A percentile compares a stretch with the other conserved stretches of the same genome.
phyloP scores from a whole-genome alignment of 2,797 vertebrate genomes.

The Betta splendens region DNA sequence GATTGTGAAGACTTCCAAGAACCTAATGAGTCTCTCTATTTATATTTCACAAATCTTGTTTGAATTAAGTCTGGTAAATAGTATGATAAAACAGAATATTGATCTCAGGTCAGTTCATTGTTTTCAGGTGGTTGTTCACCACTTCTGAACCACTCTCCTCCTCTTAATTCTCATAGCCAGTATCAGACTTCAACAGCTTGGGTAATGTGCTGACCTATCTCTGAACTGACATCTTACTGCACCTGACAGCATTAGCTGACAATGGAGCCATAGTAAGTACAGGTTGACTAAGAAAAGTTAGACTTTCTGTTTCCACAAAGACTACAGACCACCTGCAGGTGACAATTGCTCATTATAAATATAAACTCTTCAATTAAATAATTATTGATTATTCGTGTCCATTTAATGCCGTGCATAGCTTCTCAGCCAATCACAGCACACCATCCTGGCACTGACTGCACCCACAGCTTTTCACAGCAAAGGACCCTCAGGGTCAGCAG shows the following conservation, averaged over 20 bases:
- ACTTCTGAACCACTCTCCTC: not conserved
- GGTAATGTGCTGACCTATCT: not conserved
- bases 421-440: conserved; percentile 72
- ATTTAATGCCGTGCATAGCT: conserved; percentile 7
- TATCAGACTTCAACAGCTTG: conserved; percentile 1
- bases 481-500: conserved; percentile 79
- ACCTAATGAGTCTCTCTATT: too few species aligned
- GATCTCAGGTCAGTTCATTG: too few species aligned
- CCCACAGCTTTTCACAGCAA: conserved; percentile 62
- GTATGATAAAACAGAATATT: too few species aligned
- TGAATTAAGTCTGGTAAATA: too few species aligned
- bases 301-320: not conserved
- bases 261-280: too few species aligned
- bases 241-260: not conserved
- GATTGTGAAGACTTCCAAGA: too few species aligned
- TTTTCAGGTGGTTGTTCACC: too few species aligned
- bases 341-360: conserved; percentile 71
- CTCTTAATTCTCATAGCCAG: conserved; percentile 5
- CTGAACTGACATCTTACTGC: not conserved
- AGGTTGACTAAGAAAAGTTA: too few species aligned
- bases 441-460: conserved; percentile 40
- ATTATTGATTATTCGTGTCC: conserved; percentile 40
- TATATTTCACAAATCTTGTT: too few species aligned
- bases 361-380: conserved; percentile 69
- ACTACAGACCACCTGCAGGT: not conserved